phyloP scores from a whole-genome alignment of 2,113 vertebrate species.

The Bagarius yarrelli region DNA sequence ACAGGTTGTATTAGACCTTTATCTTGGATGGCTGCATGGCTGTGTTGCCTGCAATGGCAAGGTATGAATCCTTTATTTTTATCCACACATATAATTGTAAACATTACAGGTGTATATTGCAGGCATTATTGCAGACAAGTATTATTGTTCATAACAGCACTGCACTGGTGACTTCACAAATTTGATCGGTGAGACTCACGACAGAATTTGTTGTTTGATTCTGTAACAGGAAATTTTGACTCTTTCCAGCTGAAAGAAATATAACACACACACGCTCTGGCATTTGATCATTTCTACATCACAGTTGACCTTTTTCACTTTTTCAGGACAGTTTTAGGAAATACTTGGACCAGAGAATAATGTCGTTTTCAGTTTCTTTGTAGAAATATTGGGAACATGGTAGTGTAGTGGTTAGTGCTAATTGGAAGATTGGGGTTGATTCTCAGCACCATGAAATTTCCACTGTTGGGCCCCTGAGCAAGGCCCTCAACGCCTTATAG shows the following conservation, averaged over 20 bases:
- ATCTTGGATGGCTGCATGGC: background rate
- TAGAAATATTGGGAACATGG: no score
- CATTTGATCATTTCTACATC: background rate
- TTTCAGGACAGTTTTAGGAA: no score
- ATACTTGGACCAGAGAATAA: no score
- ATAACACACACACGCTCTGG: background rate
- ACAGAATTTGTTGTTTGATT: background rate
- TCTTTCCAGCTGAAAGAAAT: background rate
- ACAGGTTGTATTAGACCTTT: background rate
- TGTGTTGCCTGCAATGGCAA: background rate
- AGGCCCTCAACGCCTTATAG: no score
- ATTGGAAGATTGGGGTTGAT: no score
- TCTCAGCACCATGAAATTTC: no score
- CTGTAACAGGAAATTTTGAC: background rate
- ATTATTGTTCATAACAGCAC: background rate
- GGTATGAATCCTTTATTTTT: background rate
- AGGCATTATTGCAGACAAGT: no score
- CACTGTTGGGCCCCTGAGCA: no score
- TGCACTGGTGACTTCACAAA: slow-evolving; percentile 1
- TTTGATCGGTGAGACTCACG: background rate
- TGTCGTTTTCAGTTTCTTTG: no score
- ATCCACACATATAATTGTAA: slow-evolving; percentile 12
- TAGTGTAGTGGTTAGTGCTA: no score
- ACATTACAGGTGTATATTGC: background rate
- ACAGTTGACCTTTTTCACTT: no score